These are phyloP conservation scores for Biston stratarius DNA, from an alignment of 2,888 invertebrate species.

Conservation along the genomic window DNA sequence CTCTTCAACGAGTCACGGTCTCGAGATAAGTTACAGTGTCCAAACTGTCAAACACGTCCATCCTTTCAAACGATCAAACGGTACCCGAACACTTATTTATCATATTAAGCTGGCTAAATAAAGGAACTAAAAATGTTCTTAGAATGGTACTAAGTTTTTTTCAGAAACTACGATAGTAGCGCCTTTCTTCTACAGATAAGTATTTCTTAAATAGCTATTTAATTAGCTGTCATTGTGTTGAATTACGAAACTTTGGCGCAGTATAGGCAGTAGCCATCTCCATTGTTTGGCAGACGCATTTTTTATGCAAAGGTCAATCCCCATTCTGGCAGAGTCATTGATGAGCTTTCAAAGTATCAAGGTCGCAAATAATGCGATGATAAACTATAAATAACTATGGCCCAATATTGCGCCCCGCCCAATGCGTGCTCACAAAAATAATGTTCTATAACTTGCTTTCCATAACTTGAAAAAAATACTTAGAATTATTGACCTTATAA, in stretches of 20 bases:
- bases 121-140: not conserved
- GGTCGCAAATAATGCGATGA: constrained; percentile 34
- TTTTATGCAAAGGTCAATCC: constrained; percentile 39
- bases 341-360: constrained; percentile 54
- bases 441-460: not conserved
- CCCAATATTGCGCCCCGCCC: not conserved
- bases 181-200: not conserved
- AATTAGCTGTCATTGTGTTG: constrained; percentile 68
- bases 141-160: not conserved
- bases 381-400: not conserved
- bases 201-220: constrained; percentile 63
- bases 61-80: constrained; percentile 56
- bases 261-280: constrained; percentile 22
- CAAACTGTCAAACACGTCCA: constrained; percentile 9
- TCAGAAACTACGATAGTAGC: not conserved
- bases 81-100: not conserved
- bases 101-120: not conserved
- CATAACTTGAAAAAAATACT: not conserved
- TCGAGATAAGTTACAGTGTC: constrained; percentile 45
- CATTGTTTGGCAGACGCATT: constrained; percentile 24
- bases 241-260: constrained; percentile 39
- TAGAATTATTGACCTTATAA: too few species aligned
- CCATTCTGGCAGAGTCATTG: constrained; percentile 39
- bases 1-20: constrained; percentile 59
- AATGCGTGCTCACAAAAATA: not conserved